Percentiles rank a stretch among this genome's conserved stretches.
Conservation (phyloP, 1,140 invertebrate species). For the Harpegnathos saltator region DNA sequence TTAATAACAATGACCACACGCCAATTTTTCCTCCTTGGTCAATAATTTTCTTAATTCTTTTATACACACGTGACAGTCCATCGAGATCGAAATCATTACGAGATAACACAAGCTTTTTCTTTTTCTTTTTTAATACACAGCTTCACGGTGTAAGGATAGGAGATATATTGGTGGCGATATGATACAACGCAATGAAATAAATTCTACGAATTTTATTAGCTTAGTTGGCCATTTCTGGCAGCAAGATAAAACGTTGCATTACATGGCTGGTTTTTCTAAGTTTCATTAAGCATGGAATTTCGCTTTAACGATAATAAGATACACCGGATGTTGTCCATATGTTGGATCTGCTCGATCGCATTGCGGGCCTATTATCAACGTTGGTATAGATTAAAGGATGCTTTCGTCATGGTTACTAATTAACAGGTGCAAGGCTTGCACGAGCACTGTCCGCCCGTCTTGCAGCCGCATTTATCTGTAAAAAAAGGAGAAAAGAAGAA, state of each 20-base stretch:
- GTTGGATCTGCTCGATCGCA: background rate
- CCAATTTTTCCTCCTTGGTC: no score
- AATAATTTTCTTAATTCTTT: no score
- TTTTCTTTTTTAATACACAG: no score
- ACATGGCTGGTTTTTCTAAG: conserved; percentile 25
- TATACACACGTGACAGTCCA: no score
- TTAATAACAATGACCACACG: no score
- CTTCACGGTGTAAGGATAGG: no score
- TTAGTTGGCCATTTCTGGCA: conserved; percentile 21
- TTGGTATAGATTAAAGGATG: conserved; percentile 2
- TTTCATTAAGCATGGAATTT: conserved; percentile 29
- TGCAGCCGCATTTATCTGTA: conserved; percentile 75
- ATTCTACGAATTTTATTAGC: conserved; percentile 26
- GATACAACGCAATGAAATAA: background rate
- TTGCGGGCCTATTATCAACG: conserved; percentile 12
- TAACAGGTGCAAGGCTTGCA: conserved; percentile 70
- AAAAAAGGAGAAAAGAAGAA: no score
- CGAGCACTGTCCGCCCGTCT: conserved; percentile 70
- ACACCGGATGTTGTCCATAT: conserved; percentile 1
- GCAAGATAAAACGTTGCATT: background rate
- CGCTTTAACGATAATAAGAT: background rate
- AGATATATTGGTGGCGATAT: conserved; percentile 4
- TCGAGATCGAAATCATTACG: no score
- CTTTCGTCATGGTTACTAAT: conserved; percentile 2
- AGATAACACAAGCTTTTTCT: conserved; percentile 5